phyloP scores from a whole-genome alignment of 1,140 invertebrate genomes.

The Globodera rostochiensis region DNA sequence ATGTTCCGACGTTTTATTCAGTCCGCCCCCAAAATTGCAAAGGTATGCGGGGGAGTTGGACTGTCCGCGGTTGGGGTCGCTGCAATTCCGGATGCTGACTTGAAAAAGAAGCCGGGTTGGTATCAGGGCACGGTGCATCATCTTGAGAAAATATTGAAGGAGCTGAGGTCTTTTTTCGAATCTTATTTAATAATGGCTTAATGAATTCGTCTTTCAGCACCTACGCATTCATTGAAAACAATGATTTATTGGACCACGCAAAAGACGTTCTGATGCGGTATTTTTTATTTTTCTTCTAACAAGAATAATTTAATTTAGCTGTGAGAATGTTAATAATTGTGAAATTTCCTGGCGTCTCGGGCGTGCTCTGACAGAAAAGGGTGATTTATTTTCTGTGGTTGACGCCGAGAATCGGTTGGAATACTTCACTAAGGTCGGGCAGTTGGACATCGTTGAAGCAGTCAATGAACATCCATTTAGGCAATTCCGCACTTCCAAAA shows the following conservation, averaged over 20 bases:
- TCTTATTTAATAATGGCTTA: not conserved
- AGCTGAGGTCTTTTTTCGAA: constrained; percentile 9
- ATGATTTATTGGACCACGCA: constrained; percentile 39
- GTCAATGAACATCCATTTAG: not conserved
- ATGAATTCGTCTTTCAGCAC: constrained; percentile 2
- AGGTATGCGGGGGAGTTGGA: constrained; percentile 11
- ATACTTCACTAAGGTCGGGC: constrained; percentile 7
- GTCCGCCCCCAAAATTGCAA: constrained; percentile 1
- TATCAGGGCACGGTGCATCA: constrained; percentile 30
- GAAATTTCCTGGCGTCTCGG: constrained; percentile 53
- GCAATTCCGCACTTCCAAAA: constrained; percentile 51
- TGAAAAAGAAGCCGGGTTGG: constrained; percentile 53
- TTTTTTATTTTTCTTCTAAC: not conserved
- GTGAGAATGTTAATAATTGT: constrained; percentile 44
- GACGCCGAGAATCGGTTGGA: constrained; percentile 33
- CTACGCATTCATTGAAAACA: constrained; percentile 40
- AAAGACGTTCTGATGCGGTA: constrained; percentile 43
- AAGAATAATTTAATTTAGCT: constrained; percentile 35
- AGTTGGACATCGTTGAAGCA: constrained; percentile 25
- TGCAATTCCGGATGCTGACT: constrained; percentile 46
- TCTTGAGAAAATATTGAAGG: constrained; percentile 12
- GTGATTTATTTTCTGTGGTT: constrained; percentile 33
- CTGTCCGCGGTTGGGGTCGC: constrained; percentile 14
- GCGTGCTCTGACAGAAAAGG: constrained; percentile 47
- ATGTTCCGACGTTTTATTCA: constrained; percentile 36